phyloP scores from a whole-genome alignment of 2,888 invertebrate genomes.

The Resseliella maxima region DNA sequence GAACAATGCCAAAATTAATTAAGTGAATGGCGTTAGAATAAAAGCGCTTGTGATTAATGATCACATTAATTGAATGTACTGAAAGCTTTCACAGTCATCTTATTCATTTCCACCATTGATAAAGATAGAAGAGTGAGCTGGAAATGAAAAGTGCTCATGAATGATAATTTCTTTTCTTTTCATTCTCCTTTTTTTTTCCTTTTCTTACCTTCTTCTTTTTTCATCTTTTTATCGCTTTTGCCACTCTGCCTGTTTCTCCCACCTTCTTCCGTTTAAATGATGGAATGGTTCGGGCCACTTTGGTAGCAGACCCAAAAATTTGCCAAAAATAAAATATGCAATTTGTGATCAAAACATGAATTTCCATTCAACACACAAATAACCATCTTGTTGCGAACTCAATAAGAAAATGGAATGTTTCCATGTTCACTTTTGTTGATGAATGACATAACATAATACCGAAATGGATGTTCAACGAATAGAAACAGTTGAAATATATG shows the following conservation, averaged over 20 bases:
- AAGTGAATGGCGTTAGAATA: constrained; percentile 41
- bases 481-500: constrained; percentile 32
- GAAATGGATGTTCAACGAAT: constrained; percentile 44
- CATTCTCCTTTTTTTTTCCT: not conserved
- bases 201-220: not conserved
- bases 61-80: constrained; percentile 54
- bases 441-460: constrained; percentile 49
- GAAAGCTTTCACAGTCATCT: not conserved
- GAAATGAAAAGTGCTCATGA: not conserved
- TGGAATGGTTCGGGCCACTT: not conserved
- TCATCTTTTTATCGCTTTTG: not conserved
- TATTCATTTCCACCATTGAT: not conserved
- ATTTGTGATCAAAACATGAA: constrained; percentile 47
- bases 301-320: not conserved
- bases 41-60: constrained; percentile 54
- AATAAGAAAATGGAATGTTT: not conserved
- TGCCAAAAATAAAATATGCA: constrained; percentile 33
- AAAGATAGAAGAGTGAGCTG: not conserved
- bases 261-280: too few relatives aligned
- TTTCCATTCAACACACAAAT: not conserved
- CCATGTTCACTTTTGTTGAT: constrained; percentile 13
- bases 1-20: constrained; percentile 53
- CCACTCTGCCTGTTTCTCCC: too few relatives aligned
- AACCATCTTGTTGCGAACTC: not conserved
- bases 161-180: constrained; percentile 35